These are phyloP conservation scores for Erebia aethiops DNA, from an alignment of 2,888 invertebrate species.

Conservation along the genomic window DNA sequence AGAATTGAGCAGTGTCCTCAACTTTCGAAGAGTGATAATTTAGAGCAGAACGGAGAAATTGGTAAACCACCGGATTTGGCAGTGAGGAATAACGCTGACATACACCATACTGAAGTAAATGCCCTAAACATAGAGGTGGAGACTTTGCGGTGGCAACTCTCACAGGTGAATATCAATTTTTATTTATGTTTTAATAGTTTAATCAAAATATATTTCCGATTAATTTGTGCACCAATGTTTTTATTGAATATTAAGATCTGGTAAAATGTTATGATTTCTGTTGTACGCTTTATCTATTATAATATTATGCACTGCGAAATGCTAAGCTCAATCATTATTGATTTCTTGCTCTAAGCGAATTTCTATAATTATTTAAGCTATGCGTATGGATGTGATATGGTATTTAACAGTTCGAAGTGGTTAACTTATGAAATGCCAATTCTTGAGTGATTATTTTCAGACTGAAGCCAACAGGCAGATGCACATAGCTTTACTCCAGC, in stretches of 20 bases:
- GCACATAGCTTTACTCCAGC: slow-evolving; percentile 88
- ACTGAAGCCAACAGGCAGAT: slow-evolving; percentile 87
- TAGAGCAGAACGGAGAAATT: slow-evolving; percentile 58
- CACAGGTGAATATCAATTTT: slow-evolving; percentile 80
- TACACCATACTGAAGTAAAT: slow-evolving; percentile 67
- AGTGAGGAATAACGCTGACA: slow-evolving; percentile 48
- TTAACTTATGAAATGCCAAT: slow-evolving; percentile 43
- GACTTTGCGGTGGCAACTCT: slow-evolving; percentile 88
- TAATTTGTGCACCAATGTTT: slow-evolving; percentile 58
- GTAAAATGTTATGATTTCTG: background rate
- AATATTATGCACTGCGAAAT: slow-evolving; percentile 41
- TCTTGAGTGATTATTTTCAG: slow-evolving; percentile 72
- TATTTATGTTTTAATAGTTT: slow-evolving; percentile 7
- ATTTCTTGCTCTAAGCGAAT: slow-evolving; percentile 25
- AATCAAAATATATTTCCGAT: background rate
- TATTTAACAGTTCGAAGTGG: background rate
- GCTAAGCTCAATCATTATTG: slow-evolving; percentile 47
- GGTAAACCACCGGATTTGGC: slow-evolving; percentile 57
- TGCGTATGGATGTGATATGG: background rate
- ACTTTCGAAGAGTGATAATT: slow-evolving; percentile 61
- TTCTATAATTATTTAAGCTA: background rate
- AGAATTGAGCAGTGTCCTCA: slow-evolving; percentile 66
- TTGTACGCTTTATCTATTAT: background rate
- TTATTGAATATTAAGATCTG: slow-evolving; percentile 6
- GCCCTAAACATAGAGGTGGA: slow-evolving; percentile 86